Evolutionary conservation across 2,113 vertebrate genomes (phyloP).

Genomic region (Melozone crissalis): DNA sequence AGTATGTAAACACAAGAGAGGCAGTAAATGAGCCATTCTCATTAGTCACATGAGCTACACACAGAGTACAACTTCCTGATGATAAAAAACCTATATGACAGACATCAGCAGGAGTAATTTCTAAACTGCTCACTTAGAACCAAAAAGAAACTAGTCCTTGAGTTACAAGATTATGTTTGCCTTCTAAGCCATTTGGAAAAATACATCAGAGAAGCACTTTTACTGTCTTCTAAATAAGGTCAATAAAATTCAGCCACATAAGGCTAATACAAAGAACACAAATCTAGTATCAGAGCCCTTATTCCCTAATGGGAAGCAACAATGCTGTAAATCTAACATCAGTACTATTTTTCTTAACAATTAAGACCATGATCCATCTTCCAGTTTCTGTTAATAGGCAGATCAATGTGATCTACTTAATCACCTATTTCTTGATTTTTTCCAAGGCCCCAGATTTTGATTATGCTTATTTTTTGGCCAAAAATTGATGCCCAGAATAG

Average conservation of each 20-base stretch:
- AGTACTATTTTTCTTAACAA: neutral
- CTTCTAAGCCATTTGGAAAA: neutral
- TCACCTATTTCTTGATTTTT: neutral
- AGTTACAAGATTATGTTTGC: neutral
- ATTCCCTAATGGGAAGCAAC: neutral
- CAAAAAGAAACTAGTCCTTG: neutral
- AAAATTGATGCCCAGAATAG: neutral
- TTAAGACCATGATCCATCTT: neutral
- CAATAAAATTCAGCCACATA: neutral
- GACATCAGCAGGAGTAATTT: neutral
- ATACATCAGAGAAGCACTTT: neutral
- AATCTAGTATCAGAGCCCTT: neutral
- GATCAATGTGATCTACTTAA: neutral
- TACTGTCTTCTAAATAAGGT: neutral
- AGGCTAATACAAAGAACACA: neutral
- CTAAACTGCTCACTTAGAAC: neutral
- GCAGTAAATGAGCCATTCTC: neutral
- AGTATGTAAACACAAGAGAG: neutral
- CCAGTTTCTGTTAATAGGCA: neutral
- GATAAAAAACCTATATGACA: neutral
- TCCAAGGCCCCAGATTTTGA: neutral
- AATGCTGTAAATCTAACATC: neutral
- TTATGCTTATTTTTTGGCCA: neutral
- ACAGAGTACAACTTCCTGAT: neutral
- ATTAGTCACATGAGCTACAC: neutral